Base-by-base conservation (phyloP, 2,113 vertebrate genomes). In the Hemiprocne comata region DNA sequence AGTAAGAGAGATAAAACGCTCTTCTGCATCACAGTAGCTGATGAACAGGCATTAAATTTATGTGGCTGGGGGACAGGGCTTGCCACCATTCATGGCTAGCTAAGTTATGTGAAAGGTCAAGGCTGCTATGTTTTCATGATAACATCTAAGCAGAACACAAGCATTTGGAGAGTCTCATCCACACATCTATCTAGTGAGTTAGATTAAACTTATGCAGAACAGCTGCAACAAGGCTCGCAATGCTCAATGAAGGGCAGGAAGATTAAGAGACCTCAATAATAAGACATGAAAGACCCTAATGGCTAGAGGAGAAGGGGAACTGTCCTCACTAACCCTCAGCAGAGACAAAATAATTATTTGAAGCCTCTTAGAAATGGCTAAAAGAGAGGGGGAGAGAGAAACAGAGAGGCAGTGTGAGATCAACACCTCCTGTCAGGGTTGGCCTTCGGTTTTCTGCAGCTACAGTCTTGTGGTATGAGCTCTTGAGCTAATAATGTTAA, bases 101-200 rank as follows among this genome's bases (percentile, higher is more conserved):
- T 51, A 44, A 97, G 95, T 86, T 96, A 96, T 90, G 80, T 80
- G 85, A 94, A 94, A 97, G 97, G 95, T 97, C 97, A 96, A 95
- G 95, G 95, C 94, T 93, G 71, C 81, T 86, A 79, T 96, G 95
- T 96, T 95, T 97, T 96, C 85, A 71, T 88, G 88, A 96, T 95
- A 97, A 93, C 66, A 94, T 95, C 90, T 90, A 87, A 94, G 84
- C 83, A 95, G 95, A 96, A 93, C 95, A 93, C 58, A 87, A 89
- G 78, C 81, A 77, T 95, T 97, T 93, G 85, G 86, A 97, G 82
- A 90, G 91, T 82, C 88, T 95, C 95, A 94, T 95, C 90, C 58
- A 73, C 89, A 93, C 90, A 33, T 97, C 86, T 85, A 94, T 85
- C 72, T 51, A 72, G 95, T 71, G 84, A 93, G 84, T 66, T 94